These are phyloP conservation scores for Harpagifer antarcticus DNA, from an alignment of 2,797 vertebrate species.

Conservation along the genomic window DNA sequence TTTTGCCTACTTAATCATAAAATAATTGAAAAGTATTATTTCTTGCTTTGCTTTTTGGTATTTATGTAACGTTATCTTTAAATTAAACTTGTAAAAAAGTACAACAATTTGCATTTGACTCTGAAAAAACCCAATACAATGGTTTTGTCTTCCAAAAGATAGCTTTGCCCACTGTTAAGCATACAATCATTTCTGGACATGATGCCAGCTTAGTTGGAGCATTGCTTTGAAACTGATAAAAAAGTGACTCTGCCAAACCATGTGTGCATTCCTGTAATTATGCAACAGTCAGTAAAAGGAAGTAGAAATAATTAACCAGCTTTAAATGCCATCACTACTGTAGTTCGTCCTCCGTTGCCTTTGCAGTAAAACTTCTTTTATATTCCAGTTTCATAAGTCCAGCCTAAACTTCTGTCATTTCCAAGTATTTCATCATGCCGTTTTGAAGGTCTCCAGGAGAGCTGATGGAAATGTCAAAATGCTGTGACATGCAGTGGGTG, in stretches of 20 bases:
- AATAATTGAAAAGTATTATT: too few relatives aligned
- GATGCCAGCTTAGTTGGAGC: constrained; percentile 14
- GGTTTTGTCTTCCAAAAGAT: too few relatives aligned
- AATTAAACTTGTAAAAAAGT: too few relatives aligned
- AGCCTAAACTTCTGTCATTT: constrained; percentile 32
- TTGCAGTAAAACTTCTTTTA: constrained; percentile 21
- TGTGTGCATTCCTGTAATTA: constrained; percentile 13
- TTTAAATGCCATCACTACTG: constrained; percentile 1
- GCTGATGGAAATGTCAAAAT: constrained; percentile 25
- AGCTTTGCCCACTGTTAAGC: not conserved
- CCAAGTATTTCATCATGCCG: constrained; percentile 48
- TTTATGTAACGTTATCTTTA: too few relatives aligned
- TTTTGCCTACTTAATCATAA: too few relatives aligned
- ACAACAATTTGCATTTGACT: too few relatives aligned
- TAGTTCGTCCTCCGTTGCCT: not conserved
- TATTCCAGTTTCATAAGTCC: not conserved
- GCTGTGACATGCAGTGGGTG: constrained; percentile 23
- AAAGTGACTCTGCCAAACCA: not conserved
- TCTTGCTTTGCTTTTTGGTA: too few relatives aligned
- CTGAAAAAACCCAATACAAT: too few relatives aligned
- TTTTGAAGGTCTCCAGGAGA: constrained; percentile 33
- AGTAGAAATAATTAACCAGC: constrained; percentile 6
- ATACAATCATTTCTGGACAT: constrained; percentile 12
- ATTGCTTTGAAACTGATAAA: constrained; percentile 20
- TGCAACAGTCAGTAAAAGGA: constrained; percentile 9